Conservation (phyloP, 2,797 vertebrate species). For the Aeoliscus strigatus region DNA sequence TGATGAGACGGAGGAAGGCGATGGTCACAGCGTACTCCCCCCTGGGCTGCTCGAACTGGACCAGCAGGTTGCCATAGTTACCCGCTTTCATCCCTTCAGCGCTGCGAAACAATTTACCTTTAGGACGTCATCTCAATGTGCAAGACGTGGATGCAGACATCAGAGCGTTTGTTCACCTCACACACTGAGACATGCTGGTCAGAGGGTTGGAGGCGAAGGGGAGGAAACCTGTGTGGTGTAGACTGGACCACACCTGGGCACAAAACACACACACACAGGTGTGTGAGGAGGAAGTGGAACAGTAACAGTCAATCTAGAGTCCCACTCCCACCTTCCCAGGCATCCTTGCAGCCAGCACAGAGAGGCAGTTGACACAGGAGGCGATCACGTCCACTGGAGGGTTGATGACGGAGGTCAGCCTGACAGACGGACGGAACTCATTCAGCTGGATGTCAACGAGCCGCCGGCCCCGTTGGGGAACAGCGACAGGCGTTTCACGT, state of each 20-base stretch:
- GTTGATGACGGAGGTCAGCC: conserved; percentile 90
- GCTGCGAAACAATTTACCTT: conserved; percentile 56
- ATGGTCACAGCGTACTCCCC: conserved; percentile 92
- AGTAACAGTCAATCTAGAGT: rapidly evolving
- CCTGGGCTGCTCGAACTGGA: conserved; percentile 91
- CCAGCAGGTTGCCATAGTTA: conserved; percentile 90
- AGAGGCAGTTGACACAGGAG: conserved; percentile 94
- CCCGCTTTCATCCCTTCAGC: conserved; percentile 98
- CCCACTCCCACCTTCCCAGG: conserved; percentile 91
- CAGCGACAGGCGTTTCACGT: not conserved
- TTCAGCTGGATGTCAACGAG: no score
- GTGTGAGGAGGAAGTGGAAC: not conserved
- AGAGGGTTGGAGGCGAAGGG: conserved; percentile 88
- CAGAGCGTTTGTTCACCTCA: conserved; percentile 74
- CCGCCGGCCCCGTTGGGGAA: not conserved
- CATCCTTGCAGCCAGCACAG: conserved; percentile 88
- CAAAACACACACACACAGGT: not conserved
- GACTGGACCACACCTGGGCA: conserved; percentile 91
- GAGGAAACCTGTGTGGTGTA: conserved; percentile 93
- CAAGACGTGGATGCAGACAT: not conserved
- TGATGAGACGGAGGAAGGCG: conserved; percentile 90
- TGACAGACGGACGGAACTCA: conserved; percentile 53
- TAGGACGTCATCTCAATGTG: not conserved
- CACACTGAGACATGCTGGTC: conserved; percentile 84
- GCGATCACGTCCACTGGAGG: conserved; percentile 94